These are phyloP conservation scores for Pseudoatta argentina DNA, from an alignment of 1,140 invertebrate species.

Conservation along the genomic window DNA sequence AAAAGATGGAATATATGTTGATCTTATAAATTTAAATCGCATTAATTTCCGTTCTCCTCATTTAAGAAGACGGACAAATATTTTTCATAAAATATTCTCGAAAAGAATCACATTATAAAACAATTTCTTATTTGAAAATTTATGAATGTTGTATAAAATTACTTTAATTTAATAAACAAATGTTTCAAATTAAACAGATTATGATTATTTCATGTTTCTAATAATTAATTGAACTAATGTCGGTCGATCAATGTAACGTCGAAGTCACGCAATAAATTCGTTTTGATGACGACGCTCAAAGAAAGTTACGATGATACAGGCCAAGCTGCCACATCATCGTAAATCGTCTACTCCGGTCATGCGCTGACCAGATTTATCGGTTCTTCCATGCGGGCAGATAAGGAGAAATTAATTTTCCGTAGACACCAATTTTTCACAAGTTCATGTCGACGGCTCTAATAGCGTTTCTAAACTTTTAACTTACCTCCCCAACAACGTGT, in stretches of 20 bases:
- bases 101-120: background rate
- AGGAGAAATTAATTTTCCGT: conserved; percentile 75
- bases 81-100: conserved; percentile 3
- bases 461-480: conserved; percentile 40
- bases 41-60: background rate
- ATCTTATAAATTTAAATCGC: background rate
- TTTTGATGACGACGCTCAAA: conserved; percentile 61
- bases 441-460: conserved; percentile 60
- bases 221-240: conserved; percentile 58
- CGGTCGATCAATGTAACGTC: conserved; percentile 34
- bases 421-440: conserved; percentile 72
- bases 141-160: background rate
- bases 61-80: background rate
- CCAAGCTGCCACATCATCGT: conserved; percentile 53
- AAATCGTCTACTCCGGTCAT: conserved; percentile 61
- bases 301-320: conserved; percentile 66
- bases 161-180: background rate
- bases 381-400: conserved; percentile 62
- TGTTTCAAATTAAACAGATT: background rate
- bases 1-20: background rate
- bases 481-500: conserved; percentile 14
- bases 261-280: conserved; percentile 59
- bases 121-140: background rate
- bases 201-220: background rate
- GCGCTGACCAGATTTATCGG: conserved; percentile 72